Percentiles rank a stretch among this genome's conserved stretches.
phyloP scores from a whole-genome alignment of 2,113 vertebrate genomes.

The Chamaea fasciata region DNA sequence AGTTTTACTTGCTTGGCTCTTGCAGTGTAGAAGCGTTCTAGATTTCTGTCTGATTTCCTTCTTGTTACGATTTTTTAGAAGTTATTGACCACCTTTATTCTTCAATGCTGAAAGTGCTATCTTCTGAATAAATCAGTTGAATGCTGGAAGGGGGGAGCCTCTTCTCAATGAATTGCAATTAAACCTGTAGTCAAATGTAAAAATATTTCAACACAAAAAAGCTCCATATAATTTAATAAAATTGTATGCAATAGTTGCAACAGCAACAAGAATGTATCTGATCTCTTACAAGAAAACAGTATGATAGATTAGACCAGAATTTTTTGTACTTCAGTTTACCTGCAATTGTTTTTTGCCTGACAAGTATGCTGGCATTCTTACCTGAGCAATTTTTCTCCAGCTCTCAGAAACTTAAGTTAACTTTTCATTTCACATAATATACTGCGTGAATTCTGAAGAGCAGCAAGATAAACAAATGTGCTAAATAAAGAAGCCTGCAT shows the following conservation, averaged over 20 bases:
- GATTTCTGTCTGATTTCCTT: background rate
- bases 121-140: background rate
- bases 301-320: background rate
- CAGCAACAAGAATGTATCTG: background rate
- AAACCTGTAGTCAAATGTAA: background rate
- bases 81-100: background rate
- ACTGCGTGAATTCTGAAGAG: background rate
- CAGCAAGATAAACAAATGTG: background rate
- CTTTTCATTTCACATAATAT: background rate
- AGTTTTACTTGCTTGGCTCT: background rate
- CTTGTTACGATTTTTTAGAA: background rate
- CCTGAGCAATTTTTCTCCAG: background rate
- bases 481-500: background rate
- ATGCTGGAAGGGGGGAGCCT: background rate
- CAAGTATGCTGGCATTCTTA: background rate
- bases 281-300: background rate
- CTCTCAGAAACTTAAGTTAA: background rate
- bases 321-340: background rate
- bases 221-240: background rate
- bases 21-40: background rate
- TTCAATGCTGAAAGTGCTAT: background rate
- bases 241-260: background rate
- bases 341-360: background rate
- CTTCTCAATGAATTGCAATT: background rate
- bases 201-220: background rate